Evolutionary conservation across 2,888 invertebrate species (phyloP).

Genomic region (Aricia artaxerxes): DNA sequence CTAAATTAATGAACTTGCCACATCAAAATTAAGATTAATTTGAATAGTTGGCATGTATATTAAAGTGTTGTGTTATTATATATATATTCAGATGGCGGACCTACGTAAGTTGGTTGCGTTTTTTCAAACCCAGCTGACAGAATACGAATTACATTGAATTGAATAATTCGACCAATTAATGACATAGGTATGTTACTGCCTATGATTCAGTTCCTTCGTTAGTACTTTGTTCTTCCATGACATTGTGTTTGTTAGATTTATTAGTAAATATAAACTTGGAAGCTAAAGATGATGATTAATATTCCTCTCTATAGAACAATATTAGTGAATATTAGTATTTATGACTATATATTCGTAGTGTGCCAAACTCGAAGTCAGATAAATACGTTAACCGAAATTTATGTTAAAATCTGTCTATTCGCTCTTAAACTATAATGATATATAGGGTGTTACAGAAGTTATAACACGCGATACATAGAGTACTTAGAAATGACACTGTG

Average conservation of each 20-base stretch:
- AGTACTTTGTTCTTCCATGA: neutral
- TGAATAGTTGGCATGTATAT: neutral
- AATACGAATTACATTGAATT: too few relatives aligned
- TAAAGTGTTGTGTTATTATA: neutral
- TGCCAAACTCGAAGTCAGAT: conserved; percentile 7
- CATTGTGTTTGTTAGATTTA: neutral
- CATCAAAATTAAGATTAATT: neutral
- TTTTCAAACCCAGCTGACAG: too few relatives aligned
- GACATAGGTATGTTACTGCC: too few relatives aligned
- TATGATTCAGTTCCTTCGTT: too few relatives aligned
- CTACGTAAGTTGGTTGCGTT: too few relatives aligned
- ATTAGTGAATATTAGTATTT: conserved; percentile 14
- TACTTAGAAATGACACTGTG: neutral
- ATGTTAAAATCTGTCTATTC: conserved; percentile 26
- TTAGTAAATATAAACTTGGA: neutral
- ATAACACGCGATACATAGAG: conserved; percentile 41
- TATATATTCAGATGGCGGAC: too few relatives aligned
- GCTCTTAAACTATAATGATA: conserved; percentile 21
- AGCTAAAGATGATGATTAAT: neutral
- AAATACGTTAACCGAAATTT: conserved; percentile 24
- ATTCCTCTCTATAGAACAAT: neutral
- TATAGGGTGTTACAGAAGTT: conserved; percentile 1
- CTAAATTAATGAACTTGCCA: neutral
- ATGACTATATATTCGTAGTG: neutral
- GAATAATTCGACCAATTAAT: too few relatives aligned